phyloP scores from a whole-genome alignment of 2,888 invertebrate genomes.

The Plebejus melissa region DNA sequence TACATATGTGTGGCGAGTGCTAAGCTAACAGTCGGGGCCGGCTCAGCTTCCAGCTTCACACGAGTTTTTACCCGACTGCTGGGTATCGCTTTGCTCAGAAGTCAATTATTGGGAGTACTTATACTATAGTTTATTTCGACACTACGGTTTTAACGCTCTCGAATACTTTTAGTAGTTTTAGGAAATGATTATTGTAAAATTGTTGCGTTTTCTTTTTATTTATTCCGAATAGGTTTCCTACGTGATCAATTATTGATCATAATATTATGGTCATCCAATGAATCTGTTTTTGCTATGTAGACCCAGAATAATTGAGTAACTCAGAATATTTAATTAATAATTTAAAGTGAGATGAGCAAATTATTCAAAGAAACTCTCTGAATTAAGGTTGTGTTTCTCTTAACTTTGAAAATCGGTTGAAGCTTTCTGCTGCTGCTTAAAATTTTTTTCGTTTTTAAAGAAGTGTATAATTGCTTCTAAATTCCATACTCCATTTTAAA shows the following conservation, averaged over 20 bases:
- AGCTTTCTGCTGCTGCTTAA: not conserved
- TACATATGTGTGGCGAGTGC: slow-evolving; percentile 43
- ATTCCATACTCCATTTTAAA: not conserved
- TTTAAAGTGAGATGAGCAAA: not conserved
- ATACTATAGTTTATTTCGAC: not conserved
- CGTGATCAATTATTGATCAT: not conserved
- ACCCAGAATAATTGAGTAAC: not conserved
- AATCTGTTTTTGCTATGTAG: too few species aligned
- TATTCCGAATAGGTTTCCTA: not conserved
- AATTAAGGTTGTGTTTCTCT: not conserved
- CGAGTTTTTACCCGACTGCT: not conserved
- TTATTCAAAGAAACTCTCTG: not conserved
- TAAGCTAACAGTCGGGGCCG: slow-evolving; percentile 23
- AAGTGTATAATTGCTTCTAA: not conserved
- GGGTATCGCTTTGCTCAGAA: not conserved
- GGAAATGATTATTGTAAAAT: too few species aligned
- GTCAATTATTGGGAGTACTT: not conserved
- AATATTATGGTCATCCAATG: too few species aligned
- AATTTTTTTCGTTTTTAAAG: not conserved
- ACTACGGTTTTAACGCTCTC: not conserved
- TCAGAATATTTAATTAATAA: too few species aligned
- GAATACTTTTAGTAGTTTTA: too few species aligned
- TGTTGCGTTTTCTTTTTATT: not conserved
- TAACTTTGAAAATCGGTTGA: not conserved
- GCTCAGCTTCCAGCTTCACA: not conserved